Evolutionary conservation across 2,113 vertebrate species (phyloP), one percentile per base, ranked within the genome.

Genomic region (Ceyx cyanopectus): DNA sequence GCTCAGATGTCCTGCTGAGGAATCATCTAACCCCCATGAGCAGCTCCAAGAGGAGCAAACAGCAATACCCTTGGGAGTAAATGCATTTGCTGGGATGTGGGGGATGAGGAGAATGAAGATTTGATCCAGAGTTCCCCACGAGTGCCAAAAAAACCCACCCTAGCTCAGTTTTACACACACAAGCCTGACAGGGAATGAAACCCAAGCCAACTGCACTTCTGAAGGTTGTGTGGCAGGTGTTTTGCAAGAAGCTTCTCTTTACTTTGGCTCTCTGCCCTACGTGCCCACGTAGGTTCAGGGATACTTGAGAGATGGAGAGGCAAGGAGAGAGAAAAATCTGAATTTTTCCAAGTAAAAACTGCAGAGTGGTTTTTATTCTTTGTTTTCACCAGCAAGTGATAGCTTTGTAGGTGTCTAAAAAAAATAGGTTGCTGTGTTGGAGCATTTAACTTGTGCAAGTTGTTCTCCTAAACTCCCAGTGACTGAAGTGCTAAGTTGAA

Each of bases 401-500:
- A 5, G 57, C 46, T 89, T 60, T 0, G 24, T 32, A 60, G 63
- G 70, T 14, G 22, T 50, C 46, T 96, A 62, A 85, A 96, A 51
- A 50, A 50, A 84, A 70, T 40, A 37, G 0, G 0, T 8, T 10
- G 43, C 16, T 1, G 80, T 81, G 68, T 41, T 17, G 14, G 51
- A 81, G 65, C 12, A 1, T 76, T 87, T 14, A 27, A 86, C 87
- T 94, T 1, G 32, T 8, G 73, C 7, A 1, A 86, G 80, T 93
- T 83, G 46, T 81, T 90, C 88, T 83, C 61, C 69, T 54, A 81
- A 96, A 92, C 89, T 93, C 93, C 86, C 26, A 66, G 1, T 74
- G 77, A 67, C 46, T 86, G 93, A 67, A 93, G 77, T 41, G 90
- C 8, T 67, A 9, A 90, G 68, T 14, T 77, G 83, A 86, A 90